A percentile compares a stretch with the other conserved stretches of the same genome.
Conservation (phyloP, 2,888 invertebrate species). For the Chesias legatella region DNA sequence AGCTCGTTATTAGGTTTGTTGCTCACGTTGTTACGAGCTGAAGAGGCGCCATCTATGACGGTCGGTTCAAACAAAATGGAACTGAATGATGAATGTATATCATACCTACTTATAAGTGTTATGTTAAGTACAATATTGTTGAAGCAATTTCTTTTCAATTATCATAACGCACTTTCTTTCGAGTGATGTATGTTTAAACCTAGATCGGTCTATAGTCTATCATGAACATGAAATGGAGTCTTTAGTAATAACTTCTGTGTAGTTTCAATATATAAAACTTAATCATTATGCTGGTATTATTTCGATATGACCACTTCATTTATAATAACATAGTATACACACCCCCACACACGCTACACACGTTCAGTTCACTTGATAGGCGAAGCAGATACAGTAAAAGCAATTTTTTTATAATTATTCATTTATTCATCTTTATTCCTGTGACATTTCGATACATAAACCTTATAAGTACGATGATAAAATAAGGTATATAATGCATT, state of each 20-base stretch:
- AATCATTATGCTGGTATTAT: constrained; percentile 42
- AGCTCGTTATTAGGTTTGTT: constrained; percentile 43
- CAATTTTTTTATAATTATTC: constrained; percentile 34
- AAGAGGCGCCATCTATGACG: constrained; percentile 25
- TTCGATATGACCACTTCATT: too few relatives aligned
- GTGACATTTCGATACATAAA: constrained; percentile 35
- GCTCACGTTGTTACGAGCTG: constrained; percentile 24
- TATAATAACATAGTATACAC: too few relatives aligned
- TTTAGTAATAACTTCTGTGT: constrained; percentile 68
- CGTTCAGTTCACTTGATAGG: too few relatives aligned
- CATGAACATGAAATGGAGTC: constrained; percentile 52
- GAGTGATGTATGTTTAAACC: constrained; percentile 64
- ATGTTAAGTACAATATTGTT: constrained; percentile 78
- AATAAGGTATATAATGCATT: constrained; percentile 34
- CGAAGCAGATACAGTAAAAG: constrained; percentile 34
- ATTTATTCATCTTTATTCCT: constrained; percentile 44
- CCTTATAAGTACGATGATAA: constrained; percentile 30
- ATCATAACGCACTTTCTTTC: constrained; percentile 67
- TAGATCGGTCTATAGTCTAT: constrained; percentile 53
- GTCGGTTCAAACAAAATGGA: constrained; percentile 30
- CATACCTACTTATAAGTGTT: constrained; percentile 57
- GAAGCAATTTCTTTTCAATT: constrained; percentile 60
- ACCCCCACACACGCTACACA: too few relatives aligned
- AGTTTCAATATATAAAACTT: constrained; percentile 75
- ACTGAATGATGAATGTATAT: constrained; percentile 45